Evolutionary conservation across 2,888 invertebrate species (phyloP).

Genomic region (Keiferia lycopersicella): DNA sequence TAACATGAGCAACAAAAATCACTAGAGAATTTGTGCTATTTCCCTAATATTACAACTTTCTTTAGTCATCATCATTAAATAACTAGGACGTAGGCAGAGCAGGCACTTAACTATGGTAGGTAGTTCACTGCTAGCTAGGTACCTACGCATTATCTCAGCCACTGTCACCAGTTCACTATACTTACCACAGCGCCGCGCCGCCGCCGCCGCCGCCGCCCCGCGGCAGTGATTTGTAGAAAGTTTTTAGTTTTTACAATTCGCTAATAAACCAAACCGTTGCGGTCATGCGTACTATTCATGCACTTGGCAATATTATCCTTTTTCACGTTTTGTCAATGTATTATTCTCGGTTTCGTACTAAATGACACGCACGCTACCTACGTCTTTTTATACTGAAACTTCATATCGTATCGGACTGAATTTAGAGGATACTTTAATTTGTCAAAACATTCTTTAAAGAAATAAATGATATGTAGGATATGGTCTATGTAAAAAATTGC

Average conservation of each 20-base stretch:
- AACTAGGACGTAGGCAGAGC: neutral
- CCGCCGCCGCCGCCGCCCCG: neutral
- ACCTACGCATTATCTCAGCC: too few relatives aligned
- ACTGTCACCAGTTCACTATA: neutral
- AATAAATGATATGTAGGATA: too few relatives aligned
- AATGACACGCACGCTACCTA: too few relatives aligned
- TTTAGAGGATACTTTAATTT: too few relatives aligned
- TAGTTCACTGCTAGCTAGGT: neutral
- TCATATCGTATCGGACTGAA: too few relatives aligned
- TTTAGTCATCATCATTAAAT: neutral
- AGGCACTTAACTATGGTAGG: neutral
- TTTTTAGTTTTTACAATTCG: neutral
- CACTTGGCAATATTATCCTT: neutral
- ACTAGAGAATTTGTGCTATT: too few relatives aligned
- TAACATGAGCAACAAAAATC: too few relatives aligned
- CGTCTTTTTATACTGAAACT: too few relatives aligned
- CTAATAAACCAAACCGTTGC: neutral
- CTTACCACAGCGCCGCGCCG: neutral
- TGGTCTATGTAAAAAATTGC: too few relatives aligned
- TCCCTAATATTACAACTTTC: neutral
- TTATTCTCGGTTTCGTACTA: neutral
- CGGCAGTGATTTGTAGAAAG: slow-evolving; percentile 30
- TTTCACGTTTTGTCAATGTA: slow-evolving; percentile 32
- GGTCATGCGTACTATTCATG: slow-evolving; percentile 12
- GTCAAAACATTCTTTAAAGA: too few relatives aligned